phyloP scores from a whole-genome alignment of 2,888 invertebrate species.

The Zaprionus lineosus region DNA sequence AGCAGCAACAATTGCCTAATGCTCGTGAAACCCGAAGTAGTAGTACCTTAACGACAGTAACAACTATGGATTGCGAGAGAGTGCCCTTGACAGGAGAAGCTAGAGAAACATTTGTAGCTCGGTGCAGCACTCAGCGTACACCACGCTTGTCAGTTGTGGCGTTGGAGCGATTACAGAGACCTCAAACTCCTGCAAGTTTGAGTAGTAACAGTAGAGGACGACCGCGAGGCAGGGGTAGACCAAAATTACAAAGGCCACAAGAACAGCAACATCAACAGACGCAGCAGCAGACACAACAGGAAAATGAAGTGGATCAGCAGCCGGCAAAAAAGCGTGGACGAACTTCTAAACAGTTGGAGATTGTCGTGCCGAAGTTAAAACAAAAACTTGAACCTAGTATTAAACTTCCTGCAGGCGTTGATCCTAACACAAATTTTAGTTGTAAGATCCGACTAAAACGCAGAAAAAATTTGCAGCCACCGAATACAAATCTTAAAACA shows the following conservation, averaged over 20 bases:
- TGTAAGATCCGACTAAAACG: conserved; percentile 79
- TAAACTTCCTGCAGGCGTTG: conserved; percentile 77
- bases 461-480: conserved; percentile 56
- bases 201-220: conserved; percentile 17
- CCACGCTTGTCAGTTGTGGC: conserved; percentile 86
- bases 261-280: neutral
- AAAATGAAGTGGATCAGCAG: conserved; percentile 27
- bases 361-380: conserved; percentile 11
- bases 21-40: conserved; percentile 53
- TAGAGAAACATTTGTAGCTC: conserved; percentile 86
- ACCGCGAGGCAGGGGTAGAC: conserved; percentile 47
- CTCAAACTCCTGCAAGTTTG: conserved; percentile 54
- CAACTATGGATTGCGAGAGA: conserved; percentile 84
- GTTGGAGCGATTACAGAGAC: conserved; percentile 85
- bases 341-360: conserved; percentile 13
- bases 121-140: conserved; percentile 82
- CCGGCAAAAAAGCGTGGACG: conserved; percentile 56
- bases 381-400: conserved; percentile 50
- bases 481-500: neutral
- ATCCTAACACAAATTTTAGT: conserved; percentile 79
- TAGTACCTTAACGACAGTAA: conserved; percentile 25
- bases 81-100: conserved; percentile 88
- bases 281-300: conserved; percentile 8
- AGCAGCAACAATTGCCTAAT: conserved; percentile 20
- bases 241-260: conserved; percentile 14